Conservation (phyloP, 23 tunicate species). For the Halocynthia aurantium region DNA sequence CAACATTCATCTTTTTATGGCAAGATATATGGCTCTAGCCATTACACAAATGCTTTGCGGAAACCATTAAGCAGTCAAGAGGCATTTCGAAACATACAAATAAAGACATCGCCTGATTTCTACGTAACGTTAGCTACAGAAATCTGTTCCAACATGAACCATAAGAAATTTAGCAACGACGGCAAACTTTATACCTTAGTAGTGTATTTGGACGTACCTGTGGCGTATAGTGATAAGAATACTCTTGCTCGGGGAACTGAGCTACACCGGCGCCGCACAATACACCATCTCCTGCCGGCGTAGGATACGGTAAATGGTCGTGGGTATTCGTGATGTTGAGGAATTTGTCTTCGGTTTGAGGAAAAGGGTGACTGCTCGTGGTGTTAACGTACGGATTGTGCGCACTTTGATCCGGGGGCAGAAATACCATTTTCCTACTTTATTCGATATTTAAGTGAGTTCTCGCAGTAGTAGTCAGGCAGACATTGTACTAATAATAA, state of each 20-base stretch:
- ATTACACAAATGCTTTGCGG: too few relatives aligned
- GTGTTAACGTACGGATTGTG: background rate
- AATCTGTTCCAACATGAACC: too few relatives aligned
- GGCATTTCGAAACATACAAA: too few relatives aligned
- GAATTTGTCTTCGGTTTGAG: background rate
- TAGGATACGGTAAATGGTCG: background rate
- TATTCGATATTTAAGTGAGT: background rate
- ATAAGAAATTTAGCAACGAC: too few relatives aligned
- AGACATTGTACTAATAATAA: background rate
- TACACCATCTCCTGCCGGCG: conserved; percentile 7
- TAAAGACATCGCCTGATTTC: too few relatives aligned
- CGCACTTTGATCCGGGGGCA: conserved; percentile 9
- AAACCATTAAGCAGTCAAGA: too few relatives aligned
- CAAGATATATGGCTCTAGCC: too few relatives aligned
- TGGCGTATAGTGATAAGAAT: background rate
- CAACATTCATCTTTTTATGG: too few relatives aligned
- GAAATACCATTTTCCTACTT: conserved; percentile 4
- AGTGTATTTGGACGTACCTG: background rate
- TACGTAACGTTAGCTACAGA: too few relatives aligned
- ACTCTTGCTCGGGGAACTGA: background rate
- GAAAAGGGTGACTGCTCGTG: background rate
- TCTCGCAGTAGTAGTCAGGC: background rate
- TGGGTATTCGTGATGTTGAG: background rate
- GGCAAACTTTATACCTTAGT: too few relatives aligned
- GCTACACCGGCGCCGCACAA: background rate